Conservation (phyloP, 2,113 vertebrate species). For the Cnemophilus loriae region DNA sequence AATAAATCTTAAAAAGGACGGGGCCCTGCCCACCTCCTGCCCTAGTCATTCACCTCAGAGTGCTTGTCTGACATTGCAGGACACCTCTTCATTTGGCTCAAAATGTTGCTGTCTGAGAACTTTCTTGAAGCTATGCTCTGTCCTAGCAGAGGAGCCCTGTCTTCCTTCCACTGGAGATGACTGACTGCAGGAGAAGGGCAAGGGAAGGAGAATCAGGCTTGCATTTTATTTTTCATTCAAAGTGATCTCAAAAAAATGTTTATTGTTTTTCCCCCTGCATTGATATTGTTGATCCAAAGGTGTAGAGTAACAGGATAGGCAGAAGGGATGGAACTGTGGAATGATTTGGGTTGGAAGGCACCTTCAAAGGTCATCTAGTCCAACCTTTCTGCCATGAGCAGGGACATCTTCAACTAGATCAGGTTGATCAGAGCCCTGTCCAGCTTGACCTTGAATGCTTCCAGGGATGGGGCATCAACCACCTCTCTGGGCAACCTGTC, state of each 20-base stretch:
- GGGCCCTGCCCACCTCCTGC: not conserved
- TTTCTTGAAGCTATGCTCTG: not conserved
- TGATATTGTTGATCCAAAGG: not conserved
- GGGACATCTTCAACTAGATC: not conserved
- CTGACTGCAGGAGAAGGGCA: not conserved
- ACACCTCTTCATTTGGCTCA: not conserved
- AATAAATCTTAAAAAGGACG: not conserved
- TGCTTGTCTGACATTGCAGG: not conserved
- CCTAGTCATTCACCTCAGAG: not conserved
- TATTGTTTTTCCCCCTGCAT: rapidly evolving
- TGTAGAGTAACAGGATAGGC: not conserved
- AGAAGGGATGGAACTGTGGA: not conserved
- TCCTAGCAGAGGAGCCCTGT: not conserved
- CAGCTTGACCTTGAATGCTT: not conserved
- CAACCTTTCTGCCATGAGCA: not conserved
- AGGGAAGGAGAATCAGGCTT: not conserved
- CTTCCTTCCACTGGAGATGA: not conserved
- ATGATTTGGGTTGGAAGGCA: not conserved
- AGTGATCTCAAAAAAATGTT: not conserved
- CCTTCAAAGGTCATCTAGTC: not conserved
- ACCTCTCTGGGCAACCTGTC: not conserved
- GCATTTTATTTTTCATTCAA: not conserved
- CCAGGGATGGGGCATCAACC: not conserved
- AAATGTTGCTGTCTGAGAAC: not conserved
- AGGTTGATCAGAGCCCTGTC: not conserved